Conservation (phyloP, 1,140 invertebrate species). For the Magallana angulata region DNA sequence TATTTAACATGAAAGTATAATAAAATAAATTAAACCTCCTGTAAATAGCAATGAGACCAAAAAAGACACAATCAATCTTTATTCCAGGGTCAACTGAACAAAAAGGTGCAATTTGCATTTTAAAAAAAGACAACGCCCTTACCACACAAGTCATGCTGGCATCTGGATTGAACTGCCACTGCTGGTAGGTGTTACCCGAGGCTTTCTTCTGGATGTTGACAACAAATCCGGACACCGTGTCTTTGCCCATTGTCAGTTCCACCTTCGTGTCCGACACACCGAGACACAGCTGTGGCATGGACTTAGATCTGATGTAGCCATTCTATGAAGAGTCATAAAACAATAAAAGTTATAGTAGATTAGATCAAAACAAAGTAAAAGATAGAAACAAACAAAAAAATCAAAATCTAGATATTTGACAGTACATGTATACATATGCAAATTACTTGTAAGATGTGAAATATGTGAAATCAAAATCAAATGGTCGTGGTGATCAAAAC, state of each 20-base stretch:
- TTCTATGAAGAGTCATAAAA: constrained; percentile 63
- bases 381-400: background rate
- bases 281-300: constrained; percentile 74
- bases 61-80: background rate
- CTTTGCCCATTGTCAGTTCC: constrained; percentile 58
- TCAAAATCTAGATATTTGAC: background rate
- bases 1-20: too few species aligned
- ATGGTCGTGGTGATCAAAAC: too few species aligned
- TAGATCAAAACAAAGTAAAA: background rate
- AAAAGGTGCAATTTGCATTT: background rate
- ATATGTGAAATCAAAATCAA: too few species aligned
- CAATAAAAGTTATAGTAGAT: background rate
- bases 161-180: constrained; percentile 75
- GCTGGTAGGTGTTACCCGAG: constrained; percentile 69
- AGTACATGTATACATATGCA: background rate
- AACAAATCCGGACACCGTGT: constrained; percentile 68
- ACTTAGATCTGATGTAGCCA: constrained; percentile 74
- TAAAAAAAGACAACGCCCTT: constrained; percentile 16
- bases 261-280: constrained; percentile 66
- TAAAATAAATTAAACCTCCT: too few species aligned
- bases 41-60: too few species aligned
- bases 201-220: constrained; percentile 74
- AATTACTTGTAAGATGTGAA: background rate
- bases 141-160: constrained; percentile 73
- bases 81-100: background rate